phyloP scores from a whole-genome alignment of 2,888 invertebrate species.

The Strigamia maritima region DNA sequence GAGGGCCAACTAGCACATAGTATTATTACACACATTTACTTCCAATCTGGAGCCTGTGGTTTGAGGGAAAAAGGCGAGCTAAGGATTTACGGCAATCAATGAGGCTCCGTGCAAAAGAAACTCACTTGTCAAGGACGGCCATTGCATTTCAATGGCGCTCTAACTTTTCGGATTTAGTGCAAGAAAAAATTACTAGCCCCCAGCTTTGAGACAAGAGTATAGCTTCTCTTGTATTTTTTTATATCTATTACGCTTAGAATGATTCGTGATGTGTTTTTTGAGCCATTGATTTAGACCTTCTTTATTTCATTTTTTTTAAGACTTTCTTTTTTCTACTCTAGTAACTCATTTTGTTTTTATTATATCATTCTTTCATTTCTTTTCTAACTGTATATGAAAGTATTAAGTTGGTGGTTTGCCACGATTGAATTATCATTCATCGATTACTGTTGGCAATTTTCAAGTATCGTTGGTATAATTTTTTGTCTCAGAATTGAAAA shows the following conservation, averaged over 20 bases:
- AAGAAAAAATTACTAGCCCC: slow-evolving; percentile 19
- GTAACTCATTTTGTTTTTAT: neutral
- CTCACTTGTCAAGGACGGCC: slow-evolving; percentile 23
- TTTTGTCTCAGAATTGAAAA: too few species aligned
- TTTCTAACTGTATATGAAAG: neutral
- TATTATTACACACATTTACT: slow-evolving; percentile 23
- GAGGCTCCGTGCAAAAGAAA: slow-evolving; percentile 23
- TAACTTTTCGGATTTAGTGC: slow-evolving; percentile 16
- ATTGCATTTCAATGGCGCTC: slow-evolving; percentile 23
- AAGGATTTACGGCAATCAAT: slow-evolving; percentile 18
- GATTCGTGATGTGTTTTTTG: slow-evolving; percentile 21
- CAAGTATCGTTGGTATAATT: too few species aligned
- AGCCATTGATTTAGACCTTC: neutral
- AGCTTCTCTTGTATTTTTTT: neutral
- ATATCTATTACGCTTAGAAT: slow-evolving; percentile 4
- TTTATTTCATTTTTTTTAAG: neutral
- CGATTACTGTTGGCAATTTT: too few species aligned
- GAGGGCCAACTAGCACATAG: slow-evolving; percentile 19
- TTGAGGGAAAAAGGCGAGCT: slow-evolving; percentile 19
- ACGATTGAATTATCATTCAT: too few species aligned
- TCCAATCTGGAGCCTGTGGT: slow-evolving; percentile 23
- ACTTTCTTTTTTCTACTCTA: neutral
- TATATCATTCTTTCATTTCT: neutral
- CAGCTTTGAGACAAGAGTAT: slow-evolving; percentile 15
- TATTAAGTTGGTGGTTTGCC: neutral